Base-by-base conservation (phyloP, 1,140 invertebrate genomes). In the Carposina sasakii region DNA sequence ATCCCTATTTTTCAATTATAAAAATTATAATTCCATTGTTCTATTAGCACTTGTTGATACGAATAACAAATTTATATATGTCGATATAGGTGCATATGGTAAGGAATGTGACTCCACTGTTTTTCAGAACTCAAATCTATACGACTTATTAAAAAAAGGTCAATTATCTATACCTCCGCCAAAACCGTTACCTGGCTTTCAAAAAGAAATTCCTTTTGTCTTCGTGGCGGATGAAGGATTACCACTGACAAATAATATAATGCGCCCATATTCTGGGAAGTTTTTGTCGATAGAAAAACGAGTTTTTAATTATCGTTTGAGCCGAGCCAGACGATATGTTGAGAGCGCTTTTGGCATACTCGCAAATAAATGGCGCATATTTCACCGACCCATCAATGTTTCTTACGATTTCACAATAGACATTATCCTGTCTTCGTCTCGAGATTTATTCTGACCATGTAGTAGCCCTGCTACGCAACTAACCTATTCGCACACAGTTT, bases 311-410 rank as follows among this genome's bases (percentile, higher is more conserved):
- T 88, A 87, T 49, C 54, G 77, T 44, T 53, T 85, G 31, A 76
- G 63, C 21, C 48, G 74, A 10, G 81, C 74, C 10, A 53, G 82
- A 53, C 49, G 79, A 46, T 70, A 81, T 39, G 67, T 87, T 4
- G 65, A 71, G 57, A 65, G 67, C 40, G 71, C 72, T 28, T 88
- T 89, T 67, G 87, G 85, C 8, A 86, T 88, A 41, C 52, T 88
- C 13, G 60, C 75, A 13, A 63, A 57, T 50, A 57, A 54, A 16
- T 60, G 61, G 54, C 52, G 50, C 16, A 42, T 64, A 60, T 60
- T 60, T 50, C 49, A 60, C 24, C 51, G 54, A 17, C 42, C 57
- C 15, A 49, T 64, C 22, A 56, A 60, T 17, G 49, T 57, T n/a
- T 44, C 28, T 42, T 53, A 45, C 42, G 43, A 57, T 44, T 53